Evolutionary conservation across 2,113 vertebrate species (phyloP), one percentile per base, ranked within the genome.

Genomic region (Thryonomys swinderianus): DNA sequence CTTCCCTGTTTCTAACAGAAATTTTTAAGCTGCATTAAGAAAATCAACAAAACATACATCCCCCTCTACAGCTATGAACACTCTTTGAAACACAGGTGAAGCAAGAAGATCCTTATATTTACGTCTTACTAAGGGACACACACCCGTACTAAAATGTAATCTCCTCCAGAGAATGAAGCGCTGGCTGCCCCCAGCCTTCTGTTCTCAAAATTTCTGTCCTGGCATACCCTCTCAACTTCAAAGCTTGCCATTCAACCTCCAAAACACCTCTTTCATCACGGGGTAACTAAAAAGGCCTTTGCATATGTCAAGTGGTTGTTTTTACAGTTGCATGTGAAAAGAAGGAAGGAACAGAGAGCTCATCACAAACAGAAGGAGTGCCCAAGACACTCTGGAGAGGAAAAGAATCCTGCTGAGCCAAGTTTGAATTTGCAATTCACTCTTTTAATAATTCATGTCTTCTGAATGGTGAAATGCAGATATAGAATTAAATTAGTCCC

Each of bases 271-370:
- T 59, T 91, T 83, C 78, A 90, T 85, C 89, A 85, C 5, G 48
- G n/a, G 73, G 80, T 66, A 80, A 69, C 62, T 59, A 94, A 42
- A 23, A 78, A 59, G 42, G 32, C 30, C 45, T 84, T 88, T 27
- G 11, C 59, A 11, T 23, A 34, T 45, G 48, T 37, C n/a, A 7
- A 87, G 88, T 13, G 14, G 14, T 84, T 67, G 59, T 42, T 53
- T 96, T 96, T 66, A 37, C 57, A 55, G 93, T 94, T 95, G 13
- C 73, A 93, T n/a, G 62, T 67, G 73, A 61, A 92, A 93, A 92
- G 17, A 95, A 93, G 37, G 92, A 85, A 93, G 27, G n/a, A 59
- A 69, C 5, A 64, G 17, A 82, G 76, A 62, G 57, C 86, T 95
- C 61, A 86, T 27, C 80, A 81, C 88, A 91, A 96, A 84, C 6